These are phyloP conservation scores for Scaptomyza flava DNA, from an alignment of 2,888 invertebrate genomes.

Conservation along the genomic window DNA sequence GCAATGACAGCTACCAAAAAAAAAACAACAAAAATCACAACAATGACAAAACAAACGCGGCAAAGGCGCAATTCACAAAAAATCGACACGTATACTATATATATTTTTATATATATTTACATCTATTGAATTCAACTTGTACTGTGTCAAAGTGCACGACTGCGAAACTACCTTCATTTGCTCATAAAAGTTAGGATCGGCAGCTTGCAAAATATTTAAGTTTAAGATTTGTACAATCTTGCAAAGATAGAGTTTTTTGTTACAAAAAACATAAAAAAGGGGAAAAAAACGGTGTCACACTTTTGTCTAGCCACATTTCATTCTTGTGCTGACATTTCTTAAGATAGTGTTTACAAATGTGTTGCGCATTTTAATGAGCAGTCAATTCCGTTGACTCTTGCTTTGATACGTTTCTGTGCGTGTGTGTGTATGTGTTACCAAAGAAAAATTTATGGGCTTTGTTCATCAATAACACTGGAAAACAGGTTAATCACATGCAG, in stretches of 20 bases:
- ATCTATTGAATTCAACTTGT: constrained; percentile 26
- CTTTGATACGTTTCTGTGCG: constrained; percentile 18
- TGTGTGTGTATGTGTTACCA: constrained; percentile 20
- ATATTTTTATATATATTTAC: neutral
- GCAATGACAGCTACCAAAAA: constrained; percentile 53
- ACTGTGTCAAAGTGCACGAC: constrained; percentile 56
- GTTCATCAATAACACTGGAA: constrained; percentile 58
- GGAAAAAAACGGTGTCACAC: constrained; percentile 35
- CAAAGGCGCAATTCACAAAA: constrained; percentile 52
- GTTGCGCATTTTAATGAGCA: constrained; percentile 60
- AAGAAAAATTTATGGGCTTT: constrained; percentile 63
- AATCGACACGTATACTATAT: constrained; percentile 43
- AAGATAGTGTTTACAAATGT: constrained; percentile 42
- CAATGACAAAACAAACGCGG: constrained; percentile 35
- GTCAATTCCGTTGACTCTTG: constrained; percentile 23
- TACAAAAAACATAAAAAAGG: neutral
- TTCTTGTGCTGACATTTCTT: constrained; percentile 44
- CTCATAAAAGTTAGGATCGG: constrained; percentile 2
- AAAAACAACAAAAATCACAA: constrained; percentile 14
- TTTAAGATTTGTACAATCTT: neutral
- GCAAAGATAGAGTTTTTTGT: neutral
- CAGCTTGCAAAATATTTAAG: constrained; percentile 21
- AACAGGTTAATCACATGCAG: constrained; percentile 73
- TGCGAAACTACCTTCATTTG: constrained; percentile 37
- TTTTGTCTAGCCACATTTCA: constrained; percentile 29